Conservation (phyloP, 2,113 vertebrate genomes). For the Pipa parva region DNA sequence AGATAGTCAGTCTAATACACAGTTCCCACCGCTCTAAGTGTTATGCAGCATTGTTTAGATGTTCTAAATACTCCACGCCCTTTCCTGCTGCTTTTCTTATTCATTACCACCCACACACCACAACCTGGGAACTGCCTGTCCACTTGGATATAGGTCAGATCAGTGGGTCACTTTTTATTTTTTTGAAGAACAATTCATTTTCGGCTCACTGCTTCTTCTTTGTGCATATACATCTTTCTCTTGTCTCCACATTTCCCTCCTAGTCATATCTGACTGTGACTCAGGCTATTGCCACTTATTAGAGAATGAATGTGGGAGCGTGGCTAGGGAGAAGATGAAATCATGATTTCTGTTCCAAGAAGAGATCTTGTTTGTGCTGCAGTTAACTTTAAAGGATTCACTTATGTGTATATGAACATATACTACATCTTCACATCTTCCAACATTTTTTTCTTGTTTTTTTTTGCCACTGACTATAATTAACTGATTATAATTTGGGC, state of each 20-base stretch:
- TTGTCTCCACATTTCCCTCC: neutral
- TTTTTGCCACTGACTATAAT: too few relatives aligned
- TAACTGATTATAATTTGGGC: too few relatives aligned
- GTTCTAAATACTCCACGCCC: neutral
- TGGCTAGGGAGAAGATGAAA: neutral
- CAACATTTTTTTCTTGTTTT: too few relatives aligned
- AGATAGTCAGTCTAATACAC: neutral
- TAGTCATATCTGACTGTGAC: neutral
- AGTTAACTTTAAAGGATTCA: too few relatives aligned
- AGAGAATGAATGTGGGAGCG: conserved; percentile 15
- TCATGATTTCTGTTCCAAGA: neutral
- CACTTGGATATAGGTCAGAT: conserved; percentile 6
- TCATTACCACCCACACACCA: conserved; percentile 10
- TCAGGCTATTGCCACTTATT: conserved; percentile 12
- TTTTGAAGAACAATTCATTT: neutral
- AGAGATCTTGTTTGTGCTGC: too few relatives aligned
- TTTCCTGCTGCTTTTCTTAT: neutral
- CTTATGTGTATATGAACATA: too few relatives aligned
- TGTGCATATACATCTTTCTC: neutral
- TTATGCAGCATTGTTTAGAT: conserved; percentile 3
- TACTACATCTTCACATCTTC: too few relatives aligned
- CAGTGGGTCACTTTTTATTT: conserved; percentile 6
- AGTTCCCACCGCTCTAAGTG: neutral
- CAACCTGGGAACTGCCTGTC: neutral
- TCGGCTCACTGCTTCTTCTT: conserved; percentile 13